Conservation (phyloP, 2,113 vertebrate genomes). For the Gymnogyps californianus region DNA sequence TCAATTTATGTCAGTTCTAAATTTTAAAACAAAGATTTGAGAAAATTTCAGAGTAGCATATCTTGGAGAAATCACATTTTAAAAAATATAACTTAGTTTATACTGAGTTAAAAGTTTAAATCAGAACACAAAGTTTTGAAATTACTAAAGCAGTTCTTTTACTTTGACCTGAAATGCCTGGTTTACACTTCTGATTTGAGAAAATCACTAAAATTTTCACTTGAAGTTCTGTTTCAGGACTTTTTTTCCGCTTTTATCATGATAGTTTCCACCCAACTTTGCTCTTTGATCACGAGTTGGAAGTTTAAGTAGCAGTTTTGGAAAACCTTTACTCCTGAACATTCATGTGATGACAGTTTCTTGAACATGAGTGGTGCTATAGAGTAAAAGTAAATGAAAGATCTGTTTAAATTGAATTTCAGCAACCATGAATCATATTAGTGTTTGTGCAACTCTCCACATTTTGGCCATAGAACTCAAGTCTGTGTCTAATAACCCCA, state of each 20-base stretch:
- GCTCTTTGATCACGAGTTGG: not conserved
- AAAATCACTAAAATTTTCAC: not conserved
- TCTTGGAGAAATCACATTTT: not conserved
- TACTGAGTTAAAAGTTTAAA: not conserved
- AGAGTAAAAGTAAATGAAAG: not conserved
- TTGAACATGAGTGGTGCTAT: not conserved
- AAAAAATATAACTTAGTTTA: not conserved
- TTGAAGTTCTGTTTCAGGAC: not conserved
- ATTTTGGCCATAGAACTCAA: not conserved
- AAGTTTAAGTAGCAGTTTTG: not conserved
- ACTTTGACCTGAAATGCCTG: not conserved
- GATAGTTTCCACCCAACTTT: not conserved
- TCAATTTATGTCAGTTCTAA: not conserved
- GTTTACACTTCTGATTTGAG: not conserved
- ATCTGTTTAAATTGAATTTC: not conserved
- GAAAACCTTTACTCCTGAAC: not conserved
- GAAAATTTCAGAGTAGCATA: not conserved
- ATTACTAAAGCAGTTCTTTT: not conserved
- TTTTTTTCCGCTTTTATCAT: not conserved
- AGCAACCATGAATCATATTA: not conserved
- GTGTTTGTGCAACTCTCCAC: not conserved
- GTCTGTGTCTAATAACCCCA: not conserved
- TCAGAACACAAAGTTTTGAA: not conserved
- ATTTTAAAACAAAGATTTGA: not conserved
- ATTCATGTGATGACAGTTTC: not conserved